Base-by-base conservation (phyloP, 2,888 invertebrate genomes). In the Andrena trimmerana region DNA sequence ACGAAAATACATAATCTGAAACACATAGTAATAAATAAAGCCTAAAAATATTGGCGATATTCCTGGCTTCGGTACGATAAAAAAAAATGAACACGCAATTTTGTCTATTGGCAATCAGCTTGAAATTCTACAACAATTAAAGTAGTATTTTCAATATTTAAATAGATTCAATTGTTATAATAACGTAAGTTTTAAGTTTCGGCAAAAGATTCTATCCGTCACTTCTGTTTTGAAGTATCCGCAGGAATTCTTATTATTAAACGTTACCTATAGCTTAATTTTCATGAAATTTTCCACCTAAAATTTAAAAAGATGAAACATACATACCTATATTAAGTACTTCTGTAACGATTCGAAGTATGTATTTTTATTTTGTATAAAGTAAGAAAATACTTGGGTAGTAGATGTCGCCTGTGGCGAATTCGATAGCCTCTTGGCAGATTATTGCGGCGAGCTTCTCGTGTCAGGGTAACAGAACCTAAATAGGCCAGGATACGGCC, bases 381-480 rank as follows among this genome's bases (percentile, higher is more conserved):
- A 13, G 42, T 42, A 42, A 4, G 16, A 16, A 42, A 4, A 16
- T 57, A 8, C 27, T 27, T 24, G 13, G 54, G 10, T 3, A 42
- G 42, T 42, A 42, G 42, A 42, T 24, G 24, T 27, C 27, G 24
- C 57, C 57, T 8, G 24, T 20, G 24, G 8, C 20, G n/a, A 57
- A 57, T 29, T 71, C 54, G 8, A 29, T 48, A 48, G 57, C 80
- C 78, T 73, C 68, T 73, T 75, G 74, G 65, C 76, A 80, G 79
- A 89, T 88, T 81, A 80, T 81, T 81, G 81, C 74, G 50, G 77
- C 81, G 81, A 90, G 90, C 90, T 88, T 86, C 71, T 81, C 57
- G 77, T 88, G 88, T 78, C 90, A 91, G 92, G 92, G 79, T 81
- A 89, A 68, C 89, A 92, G 88, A 78, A 87, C 70, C 81, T 42